phyloP scores from a whole-genome alignment of 2,888 invertebrate genomes.

The Vannuccia rotundouncinata region DNA sequence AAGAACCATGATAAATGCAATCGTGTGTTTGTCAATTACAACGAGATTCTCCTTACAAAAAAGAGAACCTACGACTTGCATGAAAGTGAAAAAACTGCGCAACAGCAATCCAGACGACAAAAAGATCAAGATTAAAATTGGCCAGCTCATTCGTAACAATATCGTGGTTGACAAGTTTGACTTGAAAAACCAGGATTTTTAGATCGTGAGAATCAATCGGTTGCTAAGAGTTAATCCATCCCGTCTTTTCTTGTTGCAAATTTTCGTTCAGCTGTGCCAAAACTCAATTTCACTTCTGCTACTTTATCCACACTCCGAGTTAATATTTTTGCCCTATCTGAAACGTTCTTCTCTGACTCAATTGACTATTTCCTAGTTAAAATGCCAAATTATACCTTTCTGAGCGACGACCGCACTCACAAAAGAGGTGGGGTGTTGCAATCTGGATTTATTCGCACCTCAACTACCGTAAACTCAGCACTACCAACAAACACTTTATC shows the following conservation, averaged over 20 bases:
- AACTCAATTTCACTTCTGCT: neutral
- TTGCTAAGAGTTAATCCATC: neutral
- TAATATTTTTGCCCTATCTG: neutral
- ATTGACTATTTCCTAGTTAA: neutral
- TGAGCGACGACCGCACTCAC: neutral
- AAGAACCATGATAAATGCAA: neutral
- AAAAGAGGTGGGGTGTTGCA: neutral
- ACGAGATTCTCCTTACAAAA: too few species aligned
- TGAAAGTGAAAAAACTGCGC: too few species aligned
- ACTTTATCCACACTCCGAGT: neutral
- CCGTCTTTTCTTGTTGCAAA: neutral
- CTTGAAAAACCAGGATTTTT: too few species aligned
- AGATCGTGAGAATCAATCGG: neutral
- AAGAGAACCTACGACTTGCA: too few species aligned
- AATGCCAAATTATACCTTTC: neutral
- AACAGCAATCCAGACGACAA: too few species aligned
- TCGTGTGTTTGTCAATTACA: neutral
- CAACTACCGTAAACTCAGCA: neutral
- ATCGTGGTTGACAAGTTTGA: neutral
- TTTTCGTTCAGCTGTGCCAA: neutral
- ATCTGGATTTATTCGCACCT: neutral
- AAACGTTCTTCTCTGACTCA: neutral
- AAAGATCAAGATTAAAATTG: too few species aligned
- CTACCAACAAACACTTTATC: neutral
- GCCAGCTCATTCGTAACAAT: too few species aligned